Conservation (phyloP, 2,888 invertebrate species). For the Dioctria linearis region DNA sequence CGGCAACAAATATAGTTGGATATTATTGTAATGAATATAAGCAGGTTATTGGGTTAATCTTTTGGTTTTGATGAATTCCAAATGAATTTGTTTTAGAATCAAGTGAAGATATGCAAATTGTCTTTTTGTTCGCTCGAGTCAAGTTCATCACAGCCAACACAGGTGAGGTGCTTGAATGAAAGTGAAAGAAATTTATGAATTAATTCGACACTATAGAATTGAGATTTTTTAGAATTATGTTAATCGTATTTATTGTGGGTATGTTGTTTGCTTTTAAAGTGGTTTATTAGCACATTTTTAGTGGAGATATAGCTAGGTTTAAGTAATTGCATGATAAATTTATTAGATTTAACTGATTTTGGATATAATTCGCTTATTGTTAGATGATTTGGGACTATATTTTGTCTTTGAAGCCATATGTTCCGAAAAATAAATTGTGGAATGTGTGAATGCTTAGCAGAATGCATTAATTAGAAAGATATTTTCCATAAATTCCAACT, state of each 20-base stretch:
- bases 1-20: slow-evolving; percentile 24
- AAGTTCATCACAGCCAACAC: slow-evolving; percentile 7
- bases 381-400: too few species aligned
- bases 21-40: slow-evolving; percentile 41
- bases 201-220: slow-evolving; percentile 25
- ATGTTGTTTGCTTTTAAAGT: too few species aligned
- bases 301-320: too few species aligned
- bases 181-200: slow-evolving; percentile 40
- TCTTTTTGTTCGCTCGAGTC: slow-evolving; percentile 17
- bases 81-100: slow-evolving; percentile 44
- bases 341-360: too few species aligned
- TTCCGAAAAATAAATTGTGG: too few species aligned
- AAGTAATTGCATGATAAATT: too few species aligned
- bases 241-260: not conserved
- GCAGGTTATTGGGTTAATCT: slow-evolving; percentile 51
- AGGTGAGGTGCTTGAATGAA: slow-evolving; percentile 19
- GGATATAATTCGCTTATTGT: too few species aligned
- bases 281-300: too few species aligned
- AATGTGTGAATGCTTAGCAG: too few species aligned
- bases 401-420: too few species aligned
- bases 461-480: too few species aligned
- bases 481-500: too few species aligned
- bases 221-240: slow-evolving; percentile 25
- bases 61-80: slow-evolving; percentile 41
- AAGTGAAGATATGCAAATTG: slow-evolving; percentile 46